These are phyloP conservation scores for Nyctereutes procyonoides DNA, from an alignment of 2,113 vertebrate species.

Conservation along the genomic window DNA sequence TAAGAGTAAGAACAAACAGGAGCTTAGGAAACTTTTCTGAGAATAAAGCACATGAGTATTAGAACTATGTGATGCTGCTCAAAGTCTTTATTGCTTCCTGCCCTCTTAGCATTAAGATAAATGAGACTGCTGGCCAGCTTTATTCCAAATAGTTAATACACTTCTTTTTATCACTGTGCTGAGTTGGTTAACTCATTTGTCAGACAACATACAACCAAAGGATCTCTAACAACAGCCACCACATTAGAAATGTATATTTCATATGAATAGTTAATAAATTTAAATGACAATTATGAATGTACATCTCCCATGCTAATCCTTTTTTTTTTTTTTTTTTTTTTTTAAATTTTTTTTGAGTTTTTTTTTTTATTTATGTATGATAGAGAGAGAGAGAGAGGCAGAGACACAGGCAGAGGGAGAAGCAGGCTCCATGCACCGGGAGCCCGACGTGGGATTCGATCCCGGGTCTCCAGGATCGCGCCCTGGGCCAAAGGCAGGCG, in stretches of 20 bases:
- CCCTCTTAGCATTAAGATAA: slow-evolving; percentile 38
- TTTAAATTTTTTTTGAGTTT: no score
- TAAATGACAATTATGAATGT: slow-evolving; percentile 36
- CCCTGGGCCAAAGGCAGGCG: no score
- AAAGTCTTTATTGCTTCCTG: neutral
- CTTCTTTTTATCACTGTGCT: slow-evolving; percentile 4
- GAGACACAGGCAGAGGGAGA: no score
- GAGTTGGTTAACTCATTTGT: slow-evolving; percentile 43
- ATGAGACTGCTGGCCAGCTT: neutral
- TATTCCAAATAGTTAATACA: slow-evolving; percentile 57
- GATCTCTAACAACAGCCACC: neutral
- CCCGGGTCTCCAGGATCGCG: no score
- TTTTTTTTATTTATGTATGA: no score
- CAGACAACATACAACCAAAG: slow-evolving; percentile 13
- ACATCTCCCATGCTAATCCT: slow-evolving; percentile 10
- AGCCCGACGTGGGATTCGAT: no score
- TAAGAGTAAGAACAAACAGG: slow-evolving; percentile 22
- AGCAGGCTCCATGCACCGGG: no score
- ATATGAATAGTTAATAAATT: slow-evolving; percentile 34
- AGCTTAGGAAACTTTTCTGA: neutral
- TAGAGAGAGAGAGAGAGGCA: no score
- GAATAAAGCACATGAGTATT: slow-evolving; percentile 31
- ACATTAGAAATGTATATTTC: slow-evolving; percentile 32
- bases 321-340: no score
- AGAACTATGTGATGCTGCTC: neutral